Base-by-base conservation (phyloP, 2,888 invertebrate genomes). In the Elysia crispata region DNA sequence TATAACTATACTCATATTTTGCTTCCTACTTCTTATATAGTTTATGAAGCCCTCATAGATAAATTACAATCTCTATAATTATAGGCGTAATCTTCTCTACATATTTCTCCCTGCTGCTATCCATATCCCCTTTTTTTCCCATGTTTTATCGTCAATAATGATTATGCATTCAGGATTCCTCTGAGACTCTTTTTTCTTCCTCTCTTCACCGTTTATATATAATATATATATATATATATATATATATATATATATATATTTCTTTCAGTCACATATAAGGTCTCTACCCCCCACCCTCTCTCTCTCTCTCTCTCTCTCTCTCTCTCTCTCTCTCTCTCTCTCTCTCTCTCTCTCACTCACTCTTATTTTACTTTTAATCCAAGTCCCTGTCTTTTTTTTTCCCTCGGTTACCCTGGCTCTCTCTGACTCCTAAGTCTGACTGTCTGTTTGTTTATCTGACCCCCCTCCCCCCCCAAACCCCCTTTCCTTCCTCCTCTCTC, bases 361-460 rank as follows among this genome's bases (percentile, higher is more conserved):
- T 72, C 41, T 23, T 20, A 15, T 18, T 70, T 41, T 70, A 13
- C 3, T n/a, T 30, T 66, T 31, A n/a, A n/a, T n/a, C n/a, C 6
- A 66, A 18, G 30, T 69, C 31, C n/a, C 3, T 33, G n/a, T 28
- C 33, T 20, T n/a, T 67, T 1, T 23, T 20, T 3, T 25, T 20
- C 3, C 13, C 25, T 20, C 30, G 25, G n/a, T 23, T 33, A 13
- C n/a, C 49, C 28, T 28, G 28, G 23, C 62, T 60, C 77, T 70
- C 3, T 74, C 79, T 66, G 73, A 79, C 23, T 73, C 25, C 64
- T 41, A 6, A 41, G 41, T n/a, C n/a, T n/a, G n/a, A n/a, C n/a
- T n/a, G n/a, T n/a, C n/a, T n/a, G n/a, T n/a, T n/a, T n/a, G n/a
- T n/a, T n/a, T n/a, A n/a, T n/a, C n/a, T n/a, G n/a, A n/a, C n/a